phyloP scores from a whole-genome alignment of 2,113 vertebrate species.

The Rhipidura dahli region DNA sequence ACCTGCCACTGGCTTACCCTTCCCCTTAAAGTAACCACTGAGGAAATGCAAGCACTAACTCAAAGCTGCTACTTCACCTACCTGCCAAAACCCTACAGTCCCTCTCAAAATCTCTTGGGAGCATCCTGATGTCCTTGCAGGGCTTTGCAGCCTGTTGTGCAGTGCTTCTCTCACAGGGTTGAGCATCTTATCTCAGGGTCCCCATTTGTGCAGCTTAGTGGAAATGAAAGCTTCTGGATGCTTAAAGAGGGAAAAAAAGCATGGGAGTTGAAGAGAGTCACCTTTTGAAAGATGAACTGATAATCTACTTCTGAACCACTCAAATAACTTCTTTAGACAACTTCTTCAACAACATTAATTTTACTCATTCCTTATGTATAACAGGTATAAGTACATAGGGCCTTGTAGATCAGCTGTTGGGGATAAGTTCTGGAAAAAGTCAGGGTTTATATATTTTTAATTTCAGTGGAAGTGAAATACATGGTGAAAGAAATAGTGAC shows the following conservation, averaged over 20 bases:
- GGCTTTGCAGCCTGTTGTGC: slow-evolving; percentile 43
- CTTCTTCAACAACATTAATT: not conserved
- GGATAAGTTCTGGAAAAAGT: not conserved
- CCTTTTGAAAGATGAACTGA: not conserved
- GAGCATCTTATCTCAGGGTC: slow-evolving; percentile 69
- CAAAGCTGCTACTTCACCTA: not conserved
- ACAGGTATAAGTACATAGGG: not conserved
- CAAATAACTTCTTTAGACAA: not conserved
- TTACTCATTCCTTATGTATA: not conserved
- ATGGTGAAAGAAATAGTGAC: not conserved
- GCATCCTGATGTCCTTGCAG: slow-evolving; percentile 42
- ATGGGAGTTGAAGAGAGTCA: not conserved
- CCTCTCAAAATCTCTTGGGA: not conserved
- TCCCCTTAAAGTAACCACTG: not conserved
- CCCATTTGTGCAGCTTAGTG: slow-evolving; percentile 75
- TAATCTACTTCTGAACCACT: not conserved
- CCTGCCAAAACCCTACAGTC: accelerated
- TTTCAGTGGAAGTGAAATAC: not conserved
- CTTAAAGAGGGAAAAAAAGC: slow-evolving; percentile 35
- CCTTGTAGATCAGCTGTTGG: not conserved
- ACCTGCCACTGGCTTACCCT: not conserved
- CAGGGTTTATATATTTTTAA: not conserved
- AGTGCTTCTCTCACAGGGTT: slow-evolving; percentile 58
- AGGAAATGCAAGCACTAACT: not conserved
- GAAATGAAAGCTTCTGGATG: slow-evolving; percentile 75